Percentiles rank a stretch among this genome's conserved stretches.
phyloP scores from a whole-genome alignment of 2,888 invertebrate genomes.

The Syritta pipiens region DNA sequence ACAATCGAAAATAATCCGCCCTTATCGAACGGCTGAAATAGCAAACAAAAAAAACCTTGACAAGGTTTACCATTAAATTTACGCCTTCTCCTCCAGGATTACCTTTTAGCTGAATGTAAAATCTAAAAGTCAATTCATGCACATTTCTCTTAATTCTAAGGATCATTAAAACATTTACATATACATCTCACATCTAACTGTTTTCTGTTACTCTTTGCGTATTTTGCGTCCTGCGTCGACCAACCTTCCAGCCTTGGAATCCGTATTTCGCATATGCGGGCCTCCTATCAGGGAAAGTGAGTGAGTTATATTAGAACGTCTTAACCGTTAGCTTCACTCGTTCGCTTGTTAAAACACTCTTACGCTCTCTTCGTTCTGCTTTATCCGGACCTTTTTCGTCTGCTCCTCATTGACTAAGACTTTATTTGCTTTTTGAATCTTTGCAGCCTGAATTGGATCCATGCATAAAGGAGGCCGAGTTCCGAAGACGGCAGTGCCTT shows the following conservation, averaged over 20 bases:
- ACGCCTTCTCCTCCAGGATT: no score
- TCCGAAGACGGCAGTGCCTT: constrained; percentile 86
- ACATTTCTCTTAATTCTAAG: not conserved
- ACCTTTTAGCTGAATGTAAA: no score
- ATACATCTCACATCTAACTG: not conserved
- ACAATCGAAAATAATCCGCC: no score
- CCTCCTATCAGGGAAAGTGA: constrained; percentile 74
- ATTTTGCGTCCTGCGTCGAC: constrained; percentile 19
- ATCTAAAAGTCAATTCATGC: not conserved
- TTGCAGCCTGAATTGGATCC: constrained; percentile 79
- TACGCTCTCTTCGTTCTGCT: constrained; percentile 14
- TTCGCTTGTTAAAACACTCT: constrained; percentile 30
- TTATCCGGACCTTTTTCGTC: not conserved
- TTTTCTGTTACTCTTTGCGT: constrained; percentile 41
- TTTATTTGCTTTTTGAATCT: not conserved
- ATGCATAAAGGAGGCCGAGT: constrained; percentile 77
- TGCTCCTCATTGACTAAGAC: no score
- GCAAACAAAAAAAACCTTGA: no score
- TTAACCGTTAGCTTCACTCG: constrained; percentile 44
- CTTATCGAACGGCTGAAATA: no score
- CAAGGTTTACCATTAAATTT: no score
- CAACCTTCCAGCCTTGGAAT: constrained; percentile 79
- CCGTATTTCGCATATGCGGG: constrained; percentile 81
- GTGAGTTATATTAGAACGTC: constrained; percentile 59
- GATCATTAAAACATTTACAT: not conserved